These are phyloP conservation scores for Asteroscopus sphinx DNA, from an alignment of 2,888 invertebrate genomes.

Conservation along the genomic window DNA sequence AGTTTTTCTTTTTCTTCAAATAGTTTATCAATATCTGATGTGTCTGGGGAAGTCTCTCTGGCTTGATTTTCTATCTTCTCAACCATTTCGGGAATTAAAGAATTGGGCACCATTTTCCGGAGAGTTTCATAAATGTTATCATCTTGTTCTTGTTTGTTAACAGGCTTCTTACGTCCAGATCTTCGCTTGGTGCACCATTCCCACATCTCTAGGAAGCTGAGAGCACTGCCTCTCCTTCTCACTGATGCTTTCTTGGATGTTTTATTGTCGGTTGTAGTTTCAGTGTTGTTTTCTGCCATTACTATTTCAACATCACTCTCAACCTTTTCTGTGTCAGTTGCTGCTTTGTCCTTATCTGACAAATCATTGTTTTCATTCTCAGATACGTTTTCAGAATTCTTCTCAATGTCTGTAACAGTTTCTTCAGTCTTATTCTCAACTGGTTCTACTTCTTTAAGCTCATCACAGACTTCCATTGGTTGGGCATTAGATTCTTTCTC, in stretches of 20 bases:
- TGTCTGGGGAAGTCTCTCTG: conserved; percentile 90
- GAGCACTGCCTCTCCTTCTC: conserved; percentile 92
- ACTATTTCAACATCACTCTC: conserved; percentile 77
- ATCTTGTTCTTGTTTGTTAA: conserved; percentile 71
- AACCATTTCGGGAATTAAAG: conserved; percentile 84
- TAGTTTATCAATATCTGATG: conserved; percentile 90
- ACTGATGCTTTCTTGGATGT: conserved; percentile 85
- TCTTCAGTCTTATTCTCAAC: conserved; percentile 70
- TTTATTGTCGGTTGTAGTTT: conserved; percentile 76
- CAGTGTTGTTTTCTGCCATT: conserved; percentile 64
- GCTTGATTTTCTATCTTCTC: conserved; percentile 80
- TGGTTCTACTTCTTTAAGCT: conserved; percentile 68
- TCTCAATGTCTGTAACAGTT: conserved; percentile 67
- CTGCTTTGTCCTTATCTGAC: conserved; percentile 81
- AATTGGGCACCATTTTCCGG: conserved; percentile 91
- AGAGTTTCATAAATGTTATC: conserved; percentile 92
- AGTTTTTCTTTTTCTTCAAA: conserved; percentile 86
- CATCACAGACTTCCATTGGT: conserved; percentile 78
- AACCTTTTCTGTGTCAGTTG: conserved; percentile 78
- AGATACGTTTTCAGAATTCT: conserved; percentile 71
- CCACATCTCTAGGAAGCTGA: conserved; percentile 93
- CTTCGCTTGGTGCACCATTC: conserved; percentile 92
- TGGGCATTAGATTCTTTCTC: conserved; percentile 71
- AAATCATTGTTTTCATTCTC: conserved; percentile 82
- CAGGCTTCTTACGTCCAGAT: conserved; percentile 85